Evolutionary conservation across 30 jellyfish, hydroid and myxozoan genomes (phyloP), one percentile per base, ranked within the genome.

Genomic region (Clytia hemisphaerica): DNA sequence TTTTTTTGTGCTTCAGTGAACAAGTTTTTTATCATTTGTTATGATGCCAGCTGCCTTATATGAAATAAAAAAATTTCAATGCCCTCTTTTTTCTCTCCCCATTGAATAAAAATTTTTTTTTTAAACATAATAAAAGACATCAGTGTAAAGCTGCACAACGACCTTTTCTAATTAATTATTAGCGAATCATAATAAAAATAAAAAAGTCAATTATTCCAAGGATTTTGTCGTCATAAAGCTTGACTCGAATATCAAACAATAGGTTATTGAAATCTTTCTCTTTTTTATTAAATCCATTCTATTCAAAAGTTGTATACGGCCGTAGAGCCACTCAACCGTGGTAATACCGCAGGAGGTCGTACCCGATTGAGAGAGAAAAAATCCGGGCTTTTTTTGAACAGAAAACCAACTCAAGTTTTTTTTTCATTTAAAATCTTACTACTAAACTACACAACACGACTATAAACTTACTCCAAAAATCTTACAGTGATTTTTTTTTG

Each of bases 131-230:
- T n/a, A n/a, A n/a, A 57, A 57, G 70, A 57, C 70, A 57, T 5
- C 70, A 57, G 45, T 57, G 70, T 57, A 57, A 57, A 57, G 45
- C 70, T 57, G 70, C 70, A 57, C 70, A 57, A 57, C 70, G 70
- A 57, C 7, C 30, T 45, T 5, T 57, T 57, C 70, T 57, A 57
- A 57, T 57, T 57, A 57, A 57, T 57, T 57, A 57, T 57, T 57
- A 57, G 29, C 70, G 70, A n/a, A 57, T 22, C 25, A 57, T 57
- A 57, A 57, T 57, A 57, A 57, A 57, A 57, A 57, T 45, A 22
- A 28, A 57, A 57, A 57, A 57, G 70, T 57, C 70, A 57, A 57
- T 57, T 57, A 57, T 57, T 57, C 70, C 25, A 26, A 22, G 19
- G 70, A 57, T 57, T 57, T 45, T 45, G 70, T 57, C 44, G 30